A percentile compares a stretch with the other conserved stretches of the same genome.
These are phyloP conservation scores for Caenorhabditis becei DNA, from an alignment of 2,888 invertebrate species.

Conservation along the genomic window DNA sequence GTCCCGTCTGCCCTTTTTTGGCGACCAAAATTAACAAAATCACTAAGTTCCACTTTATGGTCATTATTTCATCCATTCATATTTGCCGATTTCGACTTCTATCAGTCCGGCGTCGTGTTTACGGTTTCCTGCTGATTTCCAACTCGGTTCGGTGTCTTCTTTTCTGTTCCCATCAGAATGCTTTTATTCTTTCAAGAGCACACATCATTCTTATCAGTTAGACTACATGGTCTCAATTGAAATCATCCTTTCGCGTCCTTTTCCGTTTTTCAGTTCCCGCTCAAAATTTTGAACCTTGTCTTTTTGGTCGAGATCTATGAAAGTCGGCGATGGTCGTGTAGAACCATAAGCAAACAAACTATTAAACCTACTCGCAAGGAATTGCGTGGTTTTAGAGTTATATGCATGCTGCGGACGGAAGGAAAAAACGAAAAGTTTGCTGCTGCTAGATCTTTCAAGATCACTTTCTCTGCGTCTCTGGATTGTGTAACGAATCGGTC, in stretches of 20 bases:
- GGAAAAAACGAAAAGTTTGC: neutral
- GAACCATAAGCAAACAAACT: slow-evolving; percentile 6
- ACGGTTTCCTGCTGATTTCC: neutral
- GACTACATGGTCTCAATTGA: neutral
- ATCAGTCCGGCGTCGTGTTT: slow-evolving; percentile 16
- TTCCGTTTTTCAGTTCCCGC: neutral
- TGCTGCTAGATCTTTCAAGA: slow-evolving; percentile 20
- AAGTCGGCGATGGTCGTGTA: slow-evolving; percentile 8
- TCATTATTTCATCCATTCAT: neutral
- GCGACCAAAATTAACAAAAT: slow-evolving; percentile 29
- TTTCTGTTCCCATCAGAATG: neutral
- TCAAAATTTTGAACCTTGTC: slow-evolving; percentile 4
- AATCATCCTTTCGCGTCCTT: slow-evolving; percentile 4
- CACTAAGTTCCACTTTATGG: neutral
- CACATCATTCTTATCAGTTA: slow-evolving; percentile 28
- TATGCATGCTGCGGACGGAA: neutral
- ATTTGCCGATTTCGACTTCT: neutral
- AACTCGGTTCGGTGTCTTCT: neutral
- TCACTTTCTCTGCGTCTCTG: slow-evolving; percentile 13
- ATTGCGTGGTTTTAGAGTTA: neutral
- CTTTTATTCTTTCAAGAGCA: neutral
- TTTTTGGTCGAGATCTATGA: slow-evolving; percentile 19
- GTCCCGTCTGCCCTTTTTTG: slow-evolving; percentile 16
- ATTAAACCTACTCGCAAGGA: neutral
- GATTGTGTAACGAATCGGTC: neutral